Percentiles rank a stretch among this genome's conserved stretches.
Evolutionary conservation across 2,888 invertebrate genomes (phyloP).

Genomic region (Phaonia tiefii): DNA sequence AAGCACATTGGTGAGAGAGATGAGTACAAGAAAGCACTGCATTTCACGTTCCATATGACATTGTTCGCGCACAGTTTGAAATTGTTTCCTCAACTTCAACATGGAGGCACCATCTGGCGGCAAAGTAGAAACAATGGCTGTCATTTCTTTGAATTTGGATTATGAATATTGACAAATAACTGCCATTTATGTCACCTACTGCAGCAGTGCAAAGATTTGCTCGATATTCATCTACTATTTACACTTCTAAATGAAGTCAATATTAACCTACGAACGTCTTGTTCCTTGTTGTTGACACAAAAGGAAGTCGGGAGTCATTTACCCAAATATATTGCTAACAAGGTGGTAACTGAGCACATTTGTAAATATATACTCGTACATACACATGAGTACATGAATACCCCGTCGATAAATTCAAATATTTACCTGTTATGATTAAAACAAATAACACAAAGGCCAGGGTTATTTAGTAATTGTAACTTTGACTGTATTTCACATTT

Average conservation of each 20-base stretch:
- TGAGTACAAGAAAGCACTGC: constrained; percentile 35
- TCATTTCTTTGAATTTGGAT: too few species aligned
- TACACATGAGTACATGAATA: too few species aligned
- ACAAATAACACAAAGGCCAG: constrained; percentile 1
- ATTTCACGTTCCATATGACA: constrained; percentile 27
- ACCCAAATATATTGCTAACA: too few species aligned
- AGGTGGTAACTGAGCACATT: too few species aligned
- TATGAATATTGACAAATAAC: too few species aligned
- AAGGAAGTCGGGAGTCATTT: too few species aligned
- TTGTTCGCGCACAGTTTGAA: constrained; percentile 51
- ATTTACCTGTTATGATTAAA: constrained; percentile 2
- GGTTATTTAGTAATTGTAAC: constrained; percentile 21
- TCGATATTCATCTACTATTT: constrained; percentile 7
- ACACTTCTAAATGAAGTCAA: constrained; percentile 27
- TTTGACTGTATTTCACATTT: constrained; percentile 20
- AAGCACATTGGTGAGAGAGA: neutral
- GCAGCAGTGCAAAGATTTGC: neutral
- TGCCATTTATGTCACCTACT: too few species aligned
- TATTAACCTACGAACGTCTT: too few species aligned
- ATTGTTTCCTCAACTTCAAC: neutral
- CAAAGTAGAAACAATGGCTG: neutral
- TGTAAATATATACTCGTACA: constrained; percentile 6
- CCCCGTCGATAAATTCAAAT: too few species aligned
- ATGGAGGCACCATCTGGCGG: constrained; percentile 29
- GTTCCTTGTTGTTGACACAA: too few species aligned